Evolutionary conservation across 37 sponge, comb jelly and placozoan species (phyloP), one percentile per base, ranked within the genome.

Genomic region (Cliona cf. orientalis): DNA sequence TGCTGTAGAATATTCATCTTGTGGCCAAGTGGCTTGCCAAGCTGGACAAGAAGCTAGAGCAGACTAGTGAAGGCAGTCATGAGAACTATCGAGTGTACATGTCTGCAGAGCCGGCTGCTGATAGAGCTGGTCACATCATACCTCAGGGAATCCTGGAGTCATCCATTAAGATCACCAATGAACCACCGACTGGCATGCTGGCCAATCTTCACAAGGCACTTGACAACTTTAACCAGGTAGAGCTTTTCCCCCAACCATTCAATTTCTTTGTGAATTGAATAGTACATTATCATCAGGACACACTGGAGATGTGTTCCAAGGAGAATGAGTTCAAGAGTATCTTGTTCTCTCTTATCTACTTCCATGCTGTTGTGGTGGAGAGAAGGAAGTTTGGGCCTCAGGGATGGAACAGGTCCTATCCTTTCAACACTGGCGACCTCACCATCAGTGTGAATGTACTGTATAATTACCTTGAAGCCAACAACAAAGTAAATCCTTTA

Each of bases 241-340:
- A 31, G 29, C 45, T 5, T 2, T 3, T 5, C 5, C n/a, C n/a
- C n/a, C n/a, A n/a, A n/a, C n/a, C n/a, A n/a, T n/a, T n/a, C n/a
- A n/a, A n/a, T n/a, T n/a, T n/a, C n/a, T n/a, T n/a, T n/a, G n/a
- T n/a, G n/a, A n/a, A n/a, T n/a, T n/a, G n/a, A n/a, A n/a, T n/a
- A n/a, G n/a, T 33, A 6, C 40, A 31, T 23, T 43, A 22, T 41
- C 44, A 60, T 39, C 70, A 94, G 91, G 98, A 98, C 41, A 98
- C 99, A 17, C 90, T 98, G 49, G 99, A 98, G 86, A 93, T 95
- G 90, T 98, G 99, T 86, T 82, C 96, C 5, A 66, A 77, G 32
- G 99, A 98, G 80, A 98, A 91, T 85, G 99, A 98, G 90, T 98
- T 98, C 83, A 98, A 98, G 87, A 86, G 92, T 46, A 81, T 98